These are phyloP conservation scores for Phalacrocorax brasilianus DNA, from an alignment of 2,113 vertebrate species.

Conservation along the genomic window DNA sequence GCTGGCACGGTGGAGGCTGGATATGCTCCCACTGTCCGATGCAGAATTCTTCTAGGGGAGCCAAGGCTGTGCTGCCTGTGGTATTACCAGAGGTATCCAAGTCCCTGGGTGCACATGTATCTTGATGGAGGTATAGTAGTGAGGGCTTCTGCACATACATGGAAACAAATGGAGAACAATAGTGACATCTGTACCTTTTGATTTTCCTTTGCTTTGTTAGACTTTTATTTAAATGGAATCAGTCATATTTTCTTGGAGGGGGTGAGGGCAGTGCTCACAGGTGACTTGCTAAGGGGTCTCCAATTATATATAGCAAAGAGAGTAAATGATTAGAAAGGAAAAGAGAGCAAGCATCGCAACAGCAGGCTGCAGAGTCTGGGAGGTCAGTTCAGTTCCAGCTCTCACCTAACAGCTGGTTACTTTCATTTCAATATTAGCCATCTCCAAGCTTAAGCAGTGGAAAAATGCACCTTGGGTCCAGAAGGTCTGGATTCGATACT, in stretches of 20 bases:
- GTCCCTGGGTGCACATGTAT: neutral
- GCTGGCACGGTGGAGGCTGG: neutral
- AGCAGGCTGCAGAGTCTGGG: neutral
- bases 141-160: neutral
- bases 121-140: neutral
- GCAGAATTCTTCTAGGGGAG: neutral
- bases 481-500: neutral
- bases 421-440: neutral
- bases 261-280: neutral
- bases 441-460: neutral
- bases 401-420: neutral
- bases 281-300: neutral
- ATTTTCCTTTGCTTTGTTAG: neutral
- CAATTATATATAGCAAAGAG: neutral
- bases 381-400: neutral
- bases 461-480: neutral
- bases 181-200: neutral
- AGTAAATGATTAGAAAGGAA: neutral
- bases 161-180: neutral
- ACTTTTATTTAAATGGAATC: neutral
- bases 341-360: neutral
- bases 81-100: neutral
- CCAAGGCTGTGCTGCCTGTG: neutral
- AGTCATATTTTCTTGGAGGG: neutral
- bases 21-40: neutral